These are phyloP conservation scores for Xenotilapia caudafasciata DNA, from an alignment of 2,113 vertebrate genomes.

Conservation along the genomic window DNA sequence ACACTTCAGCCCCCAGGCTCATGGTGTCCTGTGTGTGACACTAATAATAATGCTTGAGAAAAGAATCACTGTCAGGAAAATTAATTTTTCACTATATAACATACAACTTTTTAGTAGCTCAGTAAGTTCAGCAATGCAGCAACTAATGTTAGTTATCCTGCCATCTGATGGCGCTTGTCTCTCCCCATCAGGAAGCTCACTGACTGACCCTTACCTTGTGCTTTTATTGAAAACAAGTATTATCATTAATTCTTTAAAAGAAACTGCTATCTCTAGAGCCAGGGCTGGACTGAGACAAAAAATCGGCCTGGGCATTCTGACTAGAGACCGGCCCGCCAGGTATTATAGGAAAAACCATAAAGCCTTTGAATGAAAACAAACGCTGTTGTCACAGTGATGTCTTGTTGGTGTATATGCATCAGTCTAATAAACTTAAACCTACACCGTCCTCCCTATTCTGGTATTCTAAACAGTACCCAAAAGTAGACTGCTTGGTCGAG, in stretches of 20 bases:
- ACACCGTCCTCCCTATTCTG: no score
- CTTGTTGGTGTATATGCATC: no score
- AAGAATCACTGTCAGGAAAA: background rate
- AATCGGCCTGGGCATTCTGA: no score
- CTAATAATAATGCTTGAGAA: background rate
- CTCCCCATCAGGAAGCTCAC: background rate
- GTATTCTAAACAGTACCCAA: no score
- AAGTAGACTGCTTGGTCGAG: no score
- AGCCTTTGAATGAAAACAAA: no score
- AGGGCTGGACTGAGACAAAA: no score
- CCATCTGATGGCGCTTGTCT: background rate
- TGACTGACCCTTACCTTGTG: background rate
- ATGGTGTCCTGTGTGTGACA: background rate
- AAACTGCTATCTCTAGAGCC: background rate
- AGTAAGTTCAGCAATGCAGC: background rate
- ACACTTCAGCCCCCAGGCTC: background rate
- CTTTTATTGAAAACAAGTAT: background rate
- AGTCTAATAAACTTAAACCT: no score
- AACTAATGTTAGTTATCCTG: background rate
- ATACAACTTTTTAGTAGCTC: background rate
- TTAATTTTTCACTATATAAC: background rate
- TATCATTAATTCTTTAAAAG: background rate
- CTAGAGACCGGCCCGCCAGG: no score
- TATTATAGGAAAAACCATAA: no score
- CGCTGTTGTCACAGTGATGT: no score